These are phyloP conservation scores for Hephaestus fuliginosus DNA, from an alignment of 2,797 vertebrate genomes.

Conservation along the genomic window DNA sequence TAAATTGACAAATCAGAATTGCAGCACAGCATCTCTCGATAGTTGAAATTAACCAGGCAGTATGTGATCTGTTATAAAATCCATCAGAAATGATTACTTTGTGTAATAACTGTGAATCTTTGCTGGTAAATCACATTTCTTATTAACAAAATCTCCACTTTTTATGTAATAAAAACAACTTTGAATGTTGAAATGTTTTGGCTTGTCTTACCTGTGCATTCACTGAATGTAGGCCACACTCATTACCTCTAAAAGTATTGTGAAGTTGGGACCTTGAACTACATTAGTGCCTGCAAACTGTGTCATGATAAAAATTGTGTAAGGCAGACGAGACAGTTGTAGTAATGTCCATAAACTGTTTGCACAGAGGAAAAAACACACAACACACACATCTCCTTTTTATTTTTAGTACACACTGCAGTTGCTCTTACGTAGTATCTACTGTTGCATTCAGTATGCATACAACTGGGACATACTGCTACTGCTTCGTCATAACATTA, in stretches of 20 bases:
- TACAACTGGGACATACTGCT: too few species aligned
- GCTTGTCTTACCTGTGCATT: neutral
- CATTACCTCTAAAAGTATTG: neutral
- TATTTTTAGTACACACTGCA: too few species aligned
- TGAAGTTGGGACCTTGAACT: neutral
- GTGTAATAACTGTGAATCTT: neutral
- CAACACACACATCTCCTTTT: too few species aligned
- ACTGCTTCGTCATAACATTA: too few species aligned
- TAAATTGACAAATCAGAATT: neutral
- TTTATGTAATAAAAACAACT: slow-evolving; percentile 24
- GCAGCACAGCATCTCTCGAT: neutral
- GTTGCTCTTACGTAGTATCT: too few species aligned
- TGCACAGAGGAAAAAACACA: neutral
- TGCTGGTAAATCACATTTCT: slow-evolving; percentile 9
- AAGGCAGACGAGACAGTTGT: neutral
- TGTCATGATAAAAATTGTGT: neutral
- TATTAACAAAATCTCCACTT: neutral
- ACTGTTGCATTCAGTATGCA: too few species aligned
- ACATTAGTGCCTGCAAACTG: neutral
- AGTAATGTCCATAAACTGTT: neutral
- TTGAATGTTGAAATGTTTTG: neutral
- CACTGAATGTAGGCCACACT: neutral
- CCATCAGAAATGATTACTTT: neutral
- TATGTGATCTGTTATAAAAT: slow-evolving; percentile 2
- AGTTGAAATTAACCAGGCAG: neutral